phyloP scores from a whole-genome alignment of 2,888 invertebrate species.

The Rhamphomyia laevipes region DNA sequence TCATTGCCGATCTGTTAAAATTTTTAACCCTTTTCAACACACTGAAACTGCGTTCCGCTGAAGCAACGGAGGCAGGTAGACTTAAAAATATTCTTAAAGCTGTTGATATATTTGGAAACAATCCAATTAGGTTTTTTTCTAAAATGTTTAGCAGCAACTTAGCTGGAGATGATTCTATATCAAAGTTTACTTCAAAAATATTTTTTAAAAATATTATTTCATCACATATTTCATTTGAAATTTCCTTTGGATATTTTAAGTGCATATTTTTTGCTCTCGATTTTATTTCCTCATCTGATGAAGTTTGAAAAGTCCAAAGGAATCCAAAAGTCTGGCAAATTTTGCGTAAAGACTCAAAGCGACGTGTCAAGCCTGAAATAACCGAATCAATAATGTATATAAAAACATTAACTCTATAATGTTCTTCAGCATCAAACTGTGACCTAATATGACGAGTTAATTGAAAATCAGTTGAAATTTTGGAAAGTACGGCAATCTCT shows the following conservation, averaged over 20 bases:
- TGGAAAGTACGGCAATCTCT: background rate
- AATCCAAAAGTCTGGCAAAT: background rate
- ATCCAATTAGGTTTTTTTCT: conserved; percentile 1
- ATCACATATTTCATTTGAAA: background rate
- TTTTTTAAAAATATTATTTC: background rate
- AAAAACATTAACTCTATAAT: background rate
- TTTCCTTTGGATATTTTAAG: background rate
- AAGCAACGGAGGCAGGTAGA: background rate
- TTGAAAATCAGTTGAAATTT: background rate
- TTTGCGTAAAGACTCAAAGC: background rate
- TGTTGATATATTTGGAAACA: background rate
- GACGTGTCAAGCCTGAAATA: background rate
- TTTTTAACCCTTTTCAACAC: background rate
- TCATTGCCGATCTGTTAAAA: background rate
- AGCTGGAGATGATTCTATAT: background rate
- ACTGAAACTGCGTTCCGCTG: background rate
- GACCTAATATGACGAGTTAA: background rate
- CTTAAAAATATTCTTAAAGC: background rate
- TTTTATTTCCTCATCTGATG: background rate
- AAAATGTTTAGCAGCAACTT: background rate
- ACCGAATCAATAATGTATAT: background rate
- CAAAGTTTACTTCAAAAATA: conserved; percentile 1
- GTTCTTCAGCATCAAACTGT: background rate
- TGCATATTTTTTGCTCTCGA: background rate
- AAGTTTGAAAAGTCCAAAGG: background rate